phyloP scores from a whole-genome alignment of 2,113 vertebrate genomes.

The Indri indri region DNA sequence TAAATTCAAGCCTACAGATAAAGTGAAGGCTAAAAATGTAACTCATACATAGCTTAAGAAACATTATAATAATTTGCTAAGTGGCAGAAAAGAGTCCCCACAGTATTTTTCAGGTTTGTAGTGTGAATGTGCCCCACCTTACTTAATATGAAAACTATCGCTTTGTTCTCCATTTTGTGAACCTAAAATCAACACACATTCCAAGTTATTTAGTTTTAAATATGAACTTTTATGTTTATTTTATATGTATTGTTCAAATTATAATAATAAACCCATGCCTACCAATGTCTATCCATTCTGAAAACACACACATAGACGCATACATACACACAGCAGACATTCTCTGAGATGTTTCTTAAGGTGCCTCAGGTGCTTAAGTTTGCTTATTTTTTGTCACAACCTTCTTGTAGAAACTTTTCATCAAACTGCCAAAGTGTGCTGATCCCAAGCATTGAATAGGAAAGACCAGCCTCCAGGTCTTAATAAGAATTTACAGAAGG shows the following conservation, averaged over 20 bases:
- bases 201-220: neutral
- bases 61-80: neutral
- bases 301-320: too few relatives aligned
- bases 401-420: too few relatives aligned
- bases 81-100: neutral
- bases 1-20: neutral
- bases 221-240: neutral
- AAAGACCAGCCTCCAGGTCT: too few relatives aligned
- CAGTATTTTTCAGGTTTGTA: neutral
- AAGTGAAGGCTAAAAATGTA: neutral
- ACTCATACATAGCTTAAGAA: neutral
- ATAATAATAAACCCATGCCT: neutral
- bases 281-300: neutral
- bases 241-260: neutral
- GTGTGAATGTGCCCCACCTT: neutral
- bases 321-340: too few relatives aligned
- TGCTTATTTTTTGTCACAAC: too few relatives aligned
- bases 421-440: too few relatives aligned
- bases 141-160: neutral
- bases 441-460: too few relatives aligned
- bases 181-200: neutral
- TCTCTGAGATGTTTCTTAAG: too few relatives aligned
- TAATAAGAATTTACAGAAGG: too few relatives aligned
- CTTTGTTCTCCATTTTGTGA: neutral
- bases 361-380: too few relatives aligned